Evolutionary conservation across 37 sponge, comb jelly and placozoan genomes (phyloP).

Genomic region (Ephydatia muelleri): DNA sequence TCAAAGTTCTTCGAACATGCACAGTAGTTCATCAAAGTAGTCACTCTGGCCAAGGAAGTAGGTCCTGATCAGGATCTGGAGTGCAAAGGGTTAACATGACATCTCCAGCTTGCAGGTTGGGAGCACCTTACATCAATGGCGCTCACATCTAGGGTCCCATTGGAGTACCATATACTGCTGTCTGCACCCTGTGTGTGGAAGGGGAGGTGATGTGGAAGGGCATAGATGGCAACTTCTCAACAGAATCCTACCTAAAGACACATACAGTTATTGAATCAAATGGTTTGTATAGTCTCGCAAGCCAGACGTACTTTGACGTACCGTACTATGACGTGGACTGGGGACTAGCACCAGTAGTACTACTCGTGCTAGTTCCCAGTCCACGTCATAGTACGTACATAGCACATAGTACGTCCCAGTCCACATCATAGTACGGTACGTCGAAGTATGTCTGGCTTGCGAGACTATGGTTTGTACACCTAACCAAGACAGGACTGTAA

Average conservation of each 20-base stretch:
- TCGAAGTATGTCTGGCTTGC: no score
- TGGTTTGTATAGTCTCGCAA: no score
- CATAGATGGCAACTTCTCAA: neutral
- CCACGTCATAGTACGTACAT: no score
- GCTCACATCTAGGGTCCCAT: conserved; percentile 55
- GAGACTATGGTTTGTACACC: no score
- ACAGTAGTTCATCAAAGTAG: conserved; percentile 55
- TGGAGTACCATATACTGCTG: conserved; percentile 51
- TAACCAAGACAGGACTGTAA: conserved; percentile 84
- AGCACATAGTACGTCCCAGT: no score
- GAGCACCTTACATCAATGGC: conserved; percentile 29
- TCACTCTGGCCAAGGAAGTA: conserved; percentile 80
- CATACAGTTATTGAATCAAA: conserved; percentile 73
- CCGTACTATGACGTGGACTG: no score
- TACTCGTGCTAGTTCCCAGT: no score
- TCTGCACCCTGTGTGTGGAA: conserved; percentile 23
- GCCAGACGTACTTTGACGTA: no score
- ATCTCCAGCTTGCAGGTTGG: neutral
- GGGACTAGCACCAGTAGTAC: no score
- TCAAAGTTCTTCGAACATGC: conserved; percentile 48
- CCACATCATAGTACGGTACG: no score
- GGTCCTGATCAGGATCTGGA: conserved; percentile 66
- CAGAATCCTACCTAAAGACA: neutral
- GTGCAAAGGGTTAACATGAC: conserved; percentile 9
- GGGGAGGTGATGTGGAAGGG: neutral